These are phyloP conservation scores for Epizoanthus ramosus DNA, from an alignment of 92 coral and sea anemone genomes.

Conservation along the genomic window DNA sequence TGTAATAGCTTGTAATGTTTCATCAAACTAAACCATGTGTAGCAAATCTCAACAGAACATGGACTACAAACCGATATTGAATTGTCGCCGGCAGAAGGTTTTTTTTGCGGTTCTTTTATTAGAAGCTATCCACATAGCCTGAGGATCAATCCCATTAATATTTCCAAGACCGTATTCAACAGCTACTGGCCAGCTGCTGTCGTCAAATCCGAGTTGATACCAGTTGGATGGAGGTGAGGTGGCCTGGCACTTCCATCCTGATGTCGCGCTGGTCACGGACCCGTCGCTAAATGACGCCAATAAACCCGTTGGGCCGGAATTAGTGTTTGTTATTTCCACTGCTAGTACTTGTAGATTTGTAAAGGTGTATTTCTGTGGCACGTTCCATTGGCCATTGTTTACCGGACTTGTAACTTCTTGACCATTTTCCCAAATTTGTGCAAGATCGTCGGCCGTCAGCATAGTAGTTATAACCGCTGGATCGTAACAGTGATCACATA, in stretches of 20 bases:
- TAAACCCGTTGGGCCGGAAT: neutral
- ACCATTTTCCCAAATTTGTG: conserved; percentile 5
- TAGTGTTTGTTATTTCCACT: conserved; percentile 3
- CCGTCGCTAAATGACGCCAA: conserved; percentile 20
- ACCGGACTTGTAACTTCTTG: neutral
- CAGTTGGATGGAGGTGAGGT: neutral
- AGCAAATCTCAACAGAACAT: too few relatives aligned
- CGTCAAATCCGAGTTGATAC: neutral
- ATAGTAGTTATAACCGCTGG: too few relatives aligned
- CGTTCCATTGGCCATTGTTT: neutral
- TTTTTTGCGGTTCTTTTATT: too few relatives aligned
- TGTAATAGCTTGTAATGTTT: too few relatives aligned
- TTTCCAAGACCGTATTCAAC: conserved; percentile 2
- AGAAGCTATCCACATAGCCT: conserved; percentile 14
- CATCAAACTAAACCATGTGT: too few relatives aligned
- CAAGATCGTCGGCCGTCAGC: conserved; percentile 2
- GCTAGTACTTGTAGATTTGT: neutral
- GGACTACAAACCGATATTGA: too few relatives aligned
- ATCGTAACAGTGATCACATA: too few relatives aligned
- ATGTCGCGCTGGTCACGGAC: too few relatives aligned
- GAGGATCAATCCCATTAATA: neutral
- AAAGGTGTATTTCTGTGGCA: conserved; percentile 1
- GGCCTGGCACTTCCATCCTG: neutral
- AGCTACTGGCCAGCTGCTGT: conserved; percentile 25
- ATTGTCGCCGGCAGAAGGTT: too few relatives aligned